Base-by-base conservation (phyloP, 2,888 invertebrate genomes). In the Dyspetes luteomarginatus region DNA sequence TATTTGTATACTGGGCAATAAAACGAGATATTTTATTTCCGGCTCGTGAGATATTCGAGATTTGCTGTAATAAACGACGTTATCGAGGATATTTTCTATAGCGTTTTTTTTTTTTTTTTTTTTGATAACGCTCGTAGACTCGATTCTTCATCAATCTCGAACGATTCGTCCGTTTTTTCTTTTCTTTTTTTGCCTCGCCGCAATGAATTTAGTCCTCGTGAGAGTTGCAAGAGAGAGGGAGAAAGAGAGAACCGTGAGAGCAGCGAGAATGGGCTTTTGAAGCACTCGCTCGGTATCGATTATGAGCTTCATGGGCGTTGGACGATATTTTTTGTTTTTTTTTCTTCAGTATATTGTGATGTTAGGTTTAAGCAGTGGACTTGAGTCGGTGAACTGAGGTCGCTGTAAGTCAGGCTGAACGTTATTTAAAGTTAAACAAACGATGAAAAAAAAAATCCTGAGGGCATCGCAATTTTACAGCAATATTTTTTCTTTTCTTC, bases 321-420 rank as follows among this genome's bases (percentile, higher is more conserved):
- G 64, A 74, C 60, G 55, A 74, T 48, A 7, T n/a, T 58, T 48
- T 60, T 72, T 60, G 30, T 78, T 80, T 72, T 83, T 89, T 90
- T 90, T 88, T 87, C 87, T 90, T 89, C 90, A 88, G 89, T 91
- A 89, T 89, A 92, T 91, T 92, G 91, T 91, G 91, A 92, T 91
- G 90, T 91, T 91, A 91, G 91, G 88, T 89, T 80, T 92, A 92
- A 92, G 91, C 89, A 87, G 88, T 89, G 90, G 84, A 90, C 85
- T 87, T 89, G 87, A 87, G 88, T 86, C 86, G 87, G 88, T 86
- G 88, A 90, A 87, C 88, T 89, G 91, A 90, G 91, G 91, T 91
- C 90, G 91, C 89, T 91, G 91, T 89, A 28, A 89, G 90, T 86
- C 85, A 85, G 85, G 88, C 83, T 83, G 82, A 83, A 82, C 88